These are phyloP conservation scores for Tinea trinotella DNA, from an alignment of 2,888 invertebrate species.

Conservation along the genomic window DNA sequence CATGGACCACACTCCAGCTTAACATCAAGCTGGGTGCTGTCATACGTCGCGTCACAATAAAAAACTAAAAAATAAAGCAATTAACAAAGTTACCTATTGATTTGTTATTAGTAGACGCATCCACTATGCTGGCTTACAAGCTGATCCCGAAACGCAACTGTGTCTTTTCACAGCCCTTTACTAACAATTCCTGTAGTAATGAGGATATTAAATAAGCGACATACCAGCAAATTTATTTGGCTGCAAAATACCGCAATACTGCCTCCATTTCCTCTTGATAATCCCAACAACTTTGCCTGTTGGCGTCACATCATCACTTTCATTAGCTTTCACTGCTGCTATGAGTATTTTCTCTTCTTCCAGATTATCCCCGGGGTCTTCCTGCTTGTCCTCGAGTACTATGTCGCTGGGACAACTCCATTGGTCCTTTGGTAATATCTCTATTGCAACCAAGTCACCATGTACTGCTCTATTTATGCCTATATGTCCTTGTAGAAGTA, in stretches of 20 bases:
- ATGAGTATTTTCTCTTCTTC: conserved; percentile 72
- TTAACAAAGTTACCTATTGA: no score
- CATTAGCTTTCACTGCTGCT: conserved; percentile 34
- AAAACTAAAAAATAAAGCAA: no score
- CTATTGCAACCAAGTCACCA: conserved; percentile 93
- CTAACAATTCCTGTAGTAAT: no score
- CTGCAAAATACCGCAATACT: conserved; percentile 96
- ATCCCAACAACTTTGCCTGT: conserved; percentile 85
- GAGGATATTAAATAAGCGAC: conserved; percentile 20
- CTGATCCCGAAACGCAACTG: no score
- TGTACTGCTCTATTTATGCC: conserved; percentile 95
- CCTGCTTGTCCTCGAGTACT: conserved; percentile 82
- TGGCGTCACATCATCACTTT: conserved; percentile 56
- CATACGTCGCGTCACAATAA: no score
- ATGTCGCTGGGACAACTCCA: conserved; percentile 95
- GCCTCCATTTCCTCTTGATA: conserved; percentile 95
- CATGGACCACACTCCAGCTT: no score
- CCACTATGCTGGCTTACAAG: no score
- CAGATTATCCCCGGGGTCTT: conserved; percentile 77
- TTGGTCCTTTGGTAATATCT: conserved; percentile 87
- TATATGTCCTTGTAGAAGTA: conserved; percentile 87
- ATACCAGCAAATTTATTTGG: conserved; percentile 78
- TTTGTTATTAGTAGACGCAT: no score
- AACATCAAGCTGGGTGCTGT: no score
- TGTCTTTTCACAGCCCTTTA: no score